Conservation (phyloP, 2,888 invertebrate genomes). For the Bembecia ichneumoniformis region DNA sequence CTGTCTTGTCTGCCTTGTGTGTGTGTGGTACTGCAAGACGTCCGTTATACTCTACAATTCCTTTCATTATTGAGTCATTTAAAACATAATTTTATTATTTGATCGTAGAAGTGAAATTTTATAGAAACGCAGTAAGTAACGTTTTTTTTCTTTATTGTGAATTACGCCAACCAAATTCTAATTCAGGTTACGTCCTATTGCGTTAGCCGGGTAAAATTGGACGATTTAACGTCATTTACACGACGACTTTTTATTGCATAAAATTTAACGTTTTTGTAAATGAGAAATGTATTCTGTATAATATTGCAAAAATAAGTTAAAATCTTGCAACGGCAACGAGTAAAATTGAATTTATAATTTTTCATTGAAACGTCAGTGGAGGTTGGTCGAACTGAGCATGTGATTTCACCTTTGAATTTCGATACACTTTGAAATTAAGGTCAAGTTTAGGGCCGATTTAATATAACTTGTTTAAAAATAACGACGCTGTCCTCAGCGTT, state of each 20-base stretch:
- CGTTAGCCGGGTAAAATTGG: not conserved
- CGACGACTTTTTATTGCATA: not conserved
- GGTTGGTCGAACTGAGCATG: conserved; percentile 23
- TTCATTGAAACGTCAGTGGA: not conserved
- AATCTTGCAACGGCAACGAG: no score
- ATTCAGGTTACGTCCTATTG: not conserved
- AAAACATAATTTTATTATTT: not conserved
- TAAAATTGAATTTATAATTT: no score
- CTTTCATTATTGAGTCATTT: no score
- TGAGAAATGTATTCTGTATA: not conserved
- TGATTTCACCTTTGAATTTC: conserved; percentile 39
- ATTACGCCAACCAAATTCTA: not conserved
- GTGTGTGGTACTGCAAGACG: not conserved
- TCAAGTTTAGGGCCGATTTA: conserved; percentile 52
- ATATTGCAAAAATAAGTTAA: not conserved
- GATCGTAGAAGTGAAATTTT: not conserved
- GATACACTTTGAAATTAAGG: conserved; percentile 35
- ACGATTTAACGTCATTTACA: not conserved
- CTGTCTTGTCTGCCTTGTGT: no score
- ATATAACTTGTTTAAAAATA: not conserved
- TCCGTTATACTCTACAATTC: not conserved
- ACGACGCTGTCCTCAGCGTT: not conserved
- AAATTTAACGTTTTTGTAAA: not conserved
- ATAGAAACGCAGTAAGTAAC: not conserved
- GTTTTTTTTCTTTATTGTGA: not conserved